Percentiles rank a stretch among this genome's conserved stretches.
These are phyloP conservation scores for Aptenodytes patagonicus DNA, from an alignment of 2,113 vertebrate genomes.

Conservation along the genomic window DNA sequence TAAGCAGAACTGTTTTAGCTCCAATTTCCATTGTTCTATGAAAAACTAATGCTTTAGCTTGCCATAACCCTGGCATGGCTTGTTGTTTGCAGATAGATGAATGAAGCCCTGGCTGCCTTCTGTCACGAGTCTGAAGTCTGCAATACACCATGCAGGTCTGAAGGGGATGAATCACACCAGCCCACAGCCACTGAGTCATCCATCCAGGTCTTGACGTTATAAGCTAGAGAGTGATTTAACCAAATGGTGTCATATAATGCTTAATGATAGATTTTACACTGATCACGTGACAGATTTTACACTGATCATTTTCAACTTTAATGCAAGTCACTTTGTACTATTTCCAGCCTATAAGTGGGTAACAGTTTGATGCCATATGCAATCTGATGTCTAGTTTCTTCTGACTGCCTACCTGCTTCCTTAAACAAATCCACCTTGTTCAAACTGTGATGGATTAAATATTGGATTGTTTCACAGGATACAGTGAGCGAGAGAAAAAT, in stretches of 20 bases:
- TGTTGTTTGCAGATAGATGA: not conserved
- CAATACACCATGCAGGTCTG: not conserved
- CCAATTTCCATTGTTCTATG: not conserved
- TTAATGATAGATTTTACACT: not conserved
- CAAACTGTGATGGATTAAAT: not conserved
- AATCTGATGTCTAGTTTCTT: not conserved
- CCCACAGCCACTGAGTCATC: not conserved
- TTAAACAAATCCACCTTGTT: not conserved
- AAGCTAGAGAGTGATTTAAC: not conserved
- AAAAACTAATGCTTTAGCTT: not conserved
- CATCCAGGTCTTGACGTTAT: not conserved
- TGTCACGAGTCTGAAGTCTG: not conserved
- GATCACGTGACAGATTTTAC: not conserved
- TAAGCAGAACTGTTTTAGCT: not conserved
- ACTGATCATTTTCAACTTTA: not conserved
- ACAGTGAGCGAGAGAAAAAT: not conserved
- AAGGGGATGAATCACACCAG: not conserved
- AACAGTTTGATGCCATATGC: not conserved
- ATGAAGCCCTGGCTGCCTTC: not conserved
- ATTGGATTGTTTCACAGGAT: not conserved
- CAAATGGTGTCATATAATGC: not conserved
- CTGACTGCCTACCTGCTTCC: not conserved
- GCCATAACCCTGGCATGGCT: not conserved
- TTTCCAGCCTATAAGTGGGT: not conserved
- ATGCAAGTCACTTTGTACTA: not conserved